These are phyloP conservation scores for Philotrypesis tridentata DNA, from an alignment of 1,140 invertebrate genomes.

Conservation along the genomic window DNA sequence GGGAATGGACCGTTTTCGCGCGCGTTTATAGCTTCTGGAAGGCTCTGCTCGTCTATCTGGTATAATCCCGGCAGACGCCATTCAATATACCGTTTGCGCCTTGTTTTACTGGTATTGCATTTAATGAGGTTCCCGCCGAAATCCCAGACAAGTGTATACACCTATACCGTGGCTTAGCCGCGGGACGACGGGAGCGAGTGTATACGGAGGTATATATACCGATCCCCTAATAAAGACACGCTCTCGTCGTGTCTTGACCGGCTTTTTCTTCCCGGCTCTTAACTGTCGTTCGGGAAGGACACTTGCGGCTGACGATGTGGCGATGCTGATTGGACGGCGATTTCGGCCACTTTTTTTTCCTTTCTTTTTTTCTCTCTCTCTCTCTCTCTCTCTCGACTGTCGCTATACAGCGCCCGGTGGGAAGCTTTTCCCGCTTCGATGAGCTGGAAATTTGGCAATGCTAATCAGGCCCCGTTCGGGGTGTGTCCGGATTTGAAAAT, in stretches of 20 bases:
- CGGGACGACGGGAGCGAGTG: neutral
- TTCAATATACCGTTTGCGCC: conserved; percentile 64
- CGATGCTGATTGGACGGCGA: neutral
- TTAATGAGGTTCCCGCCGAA: conserved; percentile 59
- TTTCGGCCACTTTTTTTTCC: too few relatives aligned
- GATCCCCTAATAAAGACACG: neutral
- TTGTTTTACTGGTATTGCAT: conserved; percentile 70
- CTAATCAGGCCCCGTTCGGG: neutral
- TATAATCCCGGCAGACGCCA: conserved; percentile 56
- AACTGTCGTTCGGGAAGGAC: neutral
- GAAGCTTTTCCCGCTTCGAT: neutral
- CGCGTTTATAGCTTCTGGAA: neutral
- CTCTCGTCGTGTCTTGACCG: neutral
- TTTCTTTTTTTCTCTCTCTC: neutral
- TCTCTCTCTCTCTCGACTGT: too few relatives aligned
- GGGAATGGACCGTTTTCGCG: too few relatives aligned
- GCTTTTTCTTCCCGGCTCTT: neutral
- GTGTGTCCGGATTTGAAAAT: neutral
- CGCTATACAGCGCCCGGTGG: neutral
- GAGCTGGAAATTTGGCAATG: neutral
- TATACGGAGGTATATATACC: too few relatives aligned
- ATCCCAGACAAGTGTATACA: neutral
- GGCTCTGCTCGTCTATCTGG: neutral
- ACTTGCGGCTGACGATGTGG: neutral
- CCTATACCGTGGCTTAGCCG: neutral